These are phyloP conservation scores for Bradysia coprophila DNA, from an alignment of 1,140 invertebrate species.

Conservation along the genomic window DNA sequence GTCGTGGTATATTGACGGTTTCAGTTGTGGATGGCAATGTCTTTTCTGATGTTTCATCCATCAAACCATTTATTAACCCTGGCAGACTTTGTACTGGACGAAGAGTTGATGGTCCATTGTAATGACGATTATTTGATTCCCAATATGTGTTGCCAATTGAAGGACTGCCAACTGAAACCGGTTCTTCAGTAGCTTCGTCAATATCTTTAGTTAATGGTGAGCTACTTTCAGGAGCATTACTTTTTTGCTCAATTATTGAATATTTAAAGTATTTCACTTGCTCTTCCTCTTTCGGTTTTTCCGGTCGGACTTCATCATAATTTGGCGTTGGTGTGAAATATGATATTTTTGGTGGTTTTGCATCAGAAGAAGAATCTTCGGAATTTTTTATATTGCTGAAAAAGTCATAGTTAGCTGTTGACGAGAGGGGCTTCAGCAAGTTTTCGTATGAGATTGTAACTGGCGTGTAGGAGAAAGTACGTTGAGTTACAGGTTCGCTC, in stretches of 20 bases:
- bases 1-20: conserved; percentile 21
- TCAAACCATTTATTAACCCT: conserved; percentile 35
- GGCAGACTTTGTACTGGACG: conserved; percentile 33
- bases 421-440: not conserved
- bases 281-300: not conserved
- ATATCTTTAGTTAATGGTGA: not conserved
- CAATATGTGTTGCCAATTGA: not conserved
- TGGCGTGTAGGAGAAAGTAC: not conserved
- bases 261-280: not conserved
- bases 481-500: not conserved
- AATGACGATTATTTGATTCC: not conserved
- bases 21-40: conserved; percentile 26
- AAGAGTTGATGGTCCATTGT: conserved; percentile 17
- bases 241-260: not conserved
- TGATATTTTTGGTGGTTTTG: no score
- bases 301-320: not conserved
- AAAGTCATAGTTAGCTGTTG: not conserved
- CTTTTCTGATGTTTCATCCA: conserved; percentile 26
- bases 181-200: not conserved
- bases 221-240: not conserved
- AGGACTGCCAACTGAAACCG: no score
- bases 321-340: not conserved
- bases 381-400: not conserved
- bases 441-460: no score
- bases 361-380: no score